Base-by-base conservation (phyloP, 2,888 invertebrate species). In the Leucoptera coffeella region DNA sequence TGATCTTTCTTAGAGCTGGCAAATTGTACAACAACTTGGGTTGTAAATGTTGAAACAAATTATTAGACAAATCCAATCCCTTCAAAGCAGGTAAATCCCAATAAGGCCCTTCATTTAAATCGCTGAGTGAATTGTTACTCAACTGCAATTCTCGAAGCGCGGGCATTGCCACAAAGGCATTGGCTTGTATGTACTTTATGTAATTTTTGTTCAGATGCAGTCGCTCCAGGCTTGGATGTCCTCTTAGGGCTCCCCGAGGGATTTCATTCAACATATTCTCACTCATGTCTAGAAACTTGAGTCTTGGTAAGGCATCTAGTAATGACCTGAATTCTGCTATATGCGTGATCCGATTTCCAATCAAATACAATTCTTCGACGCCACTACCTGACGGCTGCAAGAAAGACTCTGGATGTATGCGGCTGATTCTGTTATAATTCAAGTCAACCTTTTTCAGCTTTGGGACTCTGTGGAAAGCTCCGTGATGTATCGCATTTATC, bases 11-110 rank as follows among this genome's bases (percentile, higher is more conserved):
- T 25, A 90, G 50, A 1, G 82, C 83, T 11, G 87, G 88, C 26
- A 88, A 51, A 35, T 87, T 86, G 7, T 76, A 76, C 19, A 89
- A 50, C n/a, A 88, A 54, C 29, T 79, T 74, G 1, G 83, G 78
- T 41, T 85, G 84, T 11, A 91, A 49, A 12, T 77, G 74, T 32
- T 78, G 74, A 38, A 87, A 82, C 33, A 77, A 79, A 45, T 91
- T 91, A 30, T 74, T 72, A 0, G 88, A 82, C 19, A 91, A 57
- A 58, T 91, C 90, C 29, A 92, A 55, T 1, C 90, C 90, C 65
- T 89, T 90, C 3, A 90, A 58, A 5, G 82, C 81, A 0, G 89
- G 89, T 23, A 90, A 60, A 59, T 89, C 85, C 88, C 89, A 90
- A 43, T 85, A 81, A 0, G 89, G 88, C 25, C 80, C 75, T 33